Evolutionary conservation across 2,797 vertebrate genomes (phyloP), one percentile per base, ranked within the genome.

Genomic region (Microcaecilia unicolor): DNA sequence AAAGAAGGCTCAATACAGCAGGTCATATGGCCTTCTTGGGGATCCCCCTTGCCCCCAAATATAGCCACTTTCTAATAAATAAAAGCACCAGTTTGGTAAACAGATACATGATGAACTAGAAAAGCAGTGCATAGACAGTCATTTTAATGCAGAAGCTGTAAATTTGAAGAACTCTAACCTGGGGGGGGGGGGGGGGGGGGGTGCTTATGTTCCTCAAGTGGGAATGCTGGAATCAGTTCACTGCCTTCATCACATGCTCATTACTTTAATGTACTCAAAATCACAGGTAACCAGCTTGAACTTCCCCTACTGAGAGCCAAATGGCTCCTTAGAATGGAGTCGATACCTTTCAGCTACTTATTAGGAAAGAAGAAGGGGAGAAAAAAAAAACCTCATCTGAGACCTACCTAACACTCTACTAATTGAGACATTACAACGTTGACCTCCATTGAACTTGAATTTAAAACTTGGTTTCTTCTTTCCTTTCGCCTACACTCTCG

Each of bases 231-330:
- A 31, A 25, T 16, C 45, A 47, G 22, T 42, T 57, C 48, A 49
- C 27, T 44, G 28, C 44, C 32, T 39, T 20, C 36, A n/a, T n/a
- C n/a, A n/a, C n/a, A n/a, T n/a, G n/a, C n/a, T n/a, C n/a, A n/a
- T n/a, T n/a, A n/a, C n/a, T n/a, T n/a, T n/a, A 43, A 57, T 35
- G 26, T 51, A 15, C 19, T 42, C 31, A 55, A 41, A 2, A 1
- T 24, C 40, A 34, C 35, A 38, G 37, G 35, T 50, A 52, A 58
- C 16, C 4, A 32, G 15, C 42, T 30, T 18, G 17, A 28, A 15
- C n/a, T 31, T 46, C 35, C 13, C 32, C 41, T 44, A 43, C 15
- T 37, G 51, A 42, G 58, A 55, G 48, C 32, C 31, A 49, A 49
- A 51, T 23, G 37, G 12, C 49, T 17, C 36, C 44, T 37, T 44